Evolutionary conservation across 2,888 invertebrate species (phyloP), one percentile per base, ranked within the genome.

Genomic region (Lordiphosa fenestrarum): DNA sequence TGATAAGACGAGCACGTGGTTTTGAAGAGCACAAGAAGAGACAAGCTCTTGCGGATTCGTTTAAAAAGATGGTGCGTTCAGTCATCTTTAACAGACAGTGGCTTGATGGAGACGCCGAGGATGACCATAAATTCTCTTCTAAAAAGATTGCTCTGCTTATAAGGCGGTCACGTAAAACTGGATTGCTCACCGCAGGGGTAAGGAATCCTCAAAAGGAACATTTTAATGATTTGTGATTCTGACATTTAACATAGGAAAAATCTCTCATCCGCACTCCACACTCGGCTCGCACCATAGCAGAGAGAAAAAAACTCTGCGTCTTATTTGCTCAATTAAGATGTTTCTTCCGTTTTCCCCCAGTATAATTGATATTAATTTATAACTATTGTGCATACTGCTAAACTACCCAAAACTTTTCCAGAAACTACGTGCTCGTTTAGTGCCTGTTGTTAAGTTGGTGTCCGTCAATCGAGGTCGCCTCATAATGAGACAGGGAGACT

Each of bases 401-500:
- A 84, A 66, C 33, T 72, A 73, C 63, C 25, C 15, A 36, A 15
- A 40, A n/a, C 38, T 6, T 1, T 70, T 87, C 3, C 80, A 94
- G 91, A 89, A 92, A 69, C 91, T 93, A 6, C 92, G 93, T 74
- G 91, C 91, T 66, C 91, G 92, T 47, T 84, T 95, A 39, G 92
- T 93, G 0, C 91, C 91, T 0, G 91, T 91, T 0, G 91, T 92
- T 0, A 91, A 92, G 73, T 94, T 93, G 88, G 91, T 91, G 69
- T 93, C 92, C 76, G 91, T 92, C 55, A 89, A 90, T 3, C 91
- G 92, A 0, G 92, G 91, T 0, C 90, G 93, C 0, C 89, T 89
- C 1, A 91, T 95, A 42, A 92, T 94, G 0, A 91, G 91, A 9
- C 92, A 94, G 81, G 91, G 91, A 9, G 92, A 93, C 53, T 88